Conservation (phyloP, 2,888 invertebrate genomes). For the Leptarthrus brevirostris region DNA sequence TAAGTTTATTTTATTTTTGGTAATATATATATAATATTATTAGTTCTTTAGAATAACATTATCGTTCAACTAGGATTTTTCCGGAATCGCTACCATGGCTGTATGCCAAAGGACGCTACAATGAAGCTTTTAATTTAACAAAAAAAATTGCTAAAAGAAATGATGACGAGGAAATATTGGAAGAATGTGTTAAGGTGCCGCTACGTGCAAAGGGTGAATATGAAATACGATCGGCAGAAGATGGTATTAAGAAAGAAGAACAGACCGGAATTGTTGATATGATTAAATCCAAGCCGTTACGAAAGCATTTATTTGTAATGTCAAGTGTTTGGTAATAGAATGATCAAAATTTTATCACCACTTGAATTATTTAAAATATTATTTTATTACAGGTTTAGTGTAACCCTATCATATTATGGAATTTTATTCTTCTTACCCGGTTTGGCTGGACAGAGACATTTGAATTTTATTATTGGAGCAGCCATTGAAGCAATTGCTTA, state of each 20-base stretch:
- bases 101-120: conserved; percentile 60
- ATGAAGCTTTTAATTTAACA: conserved; percentile 62
- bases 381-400: conserved; percentile 60
- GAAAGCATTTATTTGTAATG: conserved; percentile 56
- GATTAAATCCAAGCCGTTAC: conserved; percentile 50
- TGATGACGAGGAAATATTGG: conserved; percentile 51
- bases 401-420: conserved; percentile 67
- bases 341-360: neutral
- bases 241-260: neutral
- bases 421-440: conserved; percentile 65
- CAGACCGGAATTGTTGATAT: conserved; percentile 49
- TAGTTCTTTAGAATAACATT: neutral
- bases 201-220: conserved; percentile 13
- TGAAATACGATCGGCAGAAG: neutral
- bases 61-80: conserved; percentile 66
- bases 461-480: conserved; percentile 68
- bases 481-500: conserved; percentile 68
- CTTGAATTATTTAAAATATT: neutral
- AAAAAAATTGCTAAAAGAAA: conserved; percentile 62
- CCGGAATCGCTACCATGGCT: conserved; percentile 67
- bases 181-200: conserved; percentile 52
- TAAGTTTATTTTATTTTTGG: conserved; percentile 67
- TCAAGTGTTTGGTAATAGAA: conserved; percentile 59
- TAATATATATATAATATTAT: conserved; percentile 57
- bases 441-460: conserved; percentile 67